Evolutionary conservation across 2,888 invertebrate genomes (phyloP), one percentile per base, ranked within the genome.

Genomic region (Sthenelais limicola): DNA sequence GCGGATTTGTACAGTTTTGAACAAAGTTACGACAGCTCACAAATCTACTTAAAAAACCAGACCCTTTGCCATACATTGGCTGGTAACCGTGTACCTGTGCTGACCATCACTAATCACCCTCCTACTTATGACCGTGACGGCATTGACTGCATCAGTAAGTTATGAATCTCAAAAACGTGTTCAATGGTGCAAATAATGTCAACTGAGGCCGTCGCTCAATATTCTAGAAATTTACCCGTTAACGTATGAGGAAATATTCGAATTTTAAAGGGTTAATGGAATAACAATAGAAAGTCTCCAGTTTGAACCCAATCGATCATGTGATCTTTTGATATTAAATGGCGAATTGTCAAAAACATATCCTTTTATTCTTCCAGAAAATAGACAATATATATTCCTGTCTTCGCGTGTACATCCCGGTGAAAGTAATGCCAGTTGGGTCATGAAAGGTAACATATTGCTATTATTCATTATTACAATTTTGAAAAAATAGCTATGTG

Each of bases 401-500:
- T 92, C 93, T 9, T 91, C 93, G 0, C 90, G 95, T 77, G 94
- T 95, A 9, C 95, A 95, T 89, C 95, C 95, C 0, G 94, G 94
- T 0, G 95, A 95, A 88, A 93, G 93, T 85, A 95, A 95, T 87
- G 91, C 94, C 7, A 94, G 94, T 0, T 95, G 94, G 94, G 92
- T 94, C 74, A 94, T 95, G 93, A 93, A 94, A 86, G 95, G 90
- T 87, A 74, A 54, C 43, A 9, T 43, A 43, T 43, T 43, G 9
- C 43, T 18, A 43, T 18, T 43, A 43, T 43, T 15, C 56, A 21
- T 18, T 0, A 52, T 18, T 12, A n/a, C 24, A n/a, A 12, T n/a
- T 30, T 58, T 26, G 0, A 0, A 21, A 58, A 58, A 58, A 58
- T 30, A 30, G 43, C 12, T 12, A 43, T 43, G 15, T 12, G 9